Percentiles rank a stretch among this genome's conserved stretches.
Conservation (phyloP, 2,888 invertebrate species). For the Romanomermis culicivorax region DNA sequence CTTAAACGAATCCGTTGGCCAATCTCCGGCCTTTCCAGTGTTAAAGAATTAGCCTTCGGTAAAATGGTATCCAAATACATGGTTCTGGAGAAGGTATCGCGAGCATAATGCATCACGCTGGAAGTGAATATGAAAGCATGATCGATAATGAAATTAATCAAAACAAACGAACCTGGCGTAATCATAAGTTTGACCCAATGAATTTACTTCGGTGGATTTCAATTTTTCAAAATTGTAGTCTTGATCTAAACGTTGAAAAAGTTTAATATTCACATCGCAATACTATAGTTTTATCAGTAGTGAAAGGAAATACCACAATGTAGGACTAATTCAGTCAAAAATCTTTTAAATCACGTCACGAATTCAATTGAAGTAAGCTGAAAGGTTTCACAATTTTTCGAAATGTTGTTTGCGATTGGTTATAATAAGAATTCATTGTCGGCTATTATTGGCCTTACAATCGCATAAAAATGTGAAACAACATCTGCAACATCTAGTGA, state of each 20-base stretch:
- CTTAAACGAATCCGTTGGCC: constrained; percentile 80
- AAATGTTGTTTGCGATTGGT: no score
- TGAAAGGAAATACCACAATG: background rate
- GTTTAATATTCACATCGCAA: constrained; percentile 4
- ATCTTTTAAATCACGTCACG: no score
- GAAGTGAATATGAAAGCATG: background rate
- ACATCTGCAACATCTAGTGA: no score
- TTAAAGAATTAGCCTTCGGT: constrained; percentile 38
- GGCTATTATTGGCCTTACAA: no score
- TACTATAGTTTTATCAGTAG: background rate
- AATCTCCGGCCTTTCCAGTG: constrained; percentile 55
- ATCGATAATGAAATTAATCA: background rate
- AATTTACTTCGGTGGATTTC: constrained; percentile 91
- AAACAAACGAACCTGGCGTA: constrained; percentile 41
- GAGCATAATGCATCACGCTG: constrained; percentile 86
- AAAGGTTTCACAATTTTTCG: no score
- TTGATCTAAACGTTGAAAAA: constrained; percentile 60
- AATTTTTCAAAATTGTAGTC: constrained; percentile 98
- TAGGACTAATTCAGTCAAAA: no score
- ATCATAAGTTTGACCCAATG: constrained; percentile 78
- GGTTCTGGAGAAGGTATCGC: constrained; percentile 72
- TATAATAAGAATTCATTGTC: no score
- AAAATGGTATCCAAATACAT: constrained; percentile 86
- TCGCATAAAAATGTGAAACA: no score
- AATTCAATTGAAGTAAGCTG: no score